Base-by-base conservation (phyloP, 1,140 invertebrate species). In the Scaptodrosophila lebanonensis region DNA sequence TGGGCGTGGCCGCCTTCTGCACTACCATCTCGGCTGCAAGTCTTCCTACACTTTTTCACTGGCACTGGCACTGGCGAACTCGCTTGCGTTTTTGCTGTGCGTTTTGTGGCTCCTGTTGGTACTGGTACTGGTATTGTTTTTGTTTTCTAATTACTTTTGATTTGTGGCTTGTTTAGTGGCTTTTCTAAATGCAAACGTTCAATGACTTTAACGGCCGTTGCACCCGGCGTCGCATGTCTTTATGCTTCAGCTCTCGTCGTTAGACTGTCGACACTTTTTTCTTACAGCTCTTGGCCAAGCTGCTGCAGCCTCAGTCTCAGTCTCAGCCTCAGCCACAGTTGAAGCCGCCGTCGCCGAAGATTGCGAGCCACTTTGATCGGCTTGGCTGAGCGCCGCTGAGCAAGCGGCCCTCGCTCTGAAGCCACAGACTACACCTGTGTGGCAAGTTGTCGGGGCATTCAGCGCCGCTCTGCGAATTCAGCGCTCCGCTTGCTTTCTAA, bases 181-280 rank as follows among this genome's bases (percentile, higher is more conserved):
- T 51, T 39, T 33, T 12, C 15, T 52, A 35, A 56, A 65, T 73
- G 53, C 59, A 64, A 53, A 57, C 66, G 66, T 83, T 77, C 71
- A 82, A 71, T 83, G 64, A 84, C 73, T 83, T 48, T 68, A 60
- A 44, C 67, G 84, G 83, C 66, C 68, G 83, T 72, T 86, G 84
- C 84, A 85, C 84, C 75, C 75, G 75, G 50, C 49, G 45, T 86
- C 79, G 71, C 73, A 79, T 79, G 73, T 69, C 73, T 79, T 79
- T 82, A 57, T 75, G 73, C 69, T 73, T 75, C 69, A 84, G 63
- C 70, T 79, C 67, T 84, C 57, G 71, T 79, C 68, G 79, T 69
- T 83, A 77, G 73, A 79, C 73, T 79, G 73, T 25, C 51, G 44
- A 39, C 49, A 45, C 62, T 51, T 73, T 65, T 77, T 82, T 72